Evolutionary conservation across 2,113 vertebrate genomes (phyloP), one percentile per base, ranked within the genome.

Genomic region (Ceyx melanurus): DNA sequence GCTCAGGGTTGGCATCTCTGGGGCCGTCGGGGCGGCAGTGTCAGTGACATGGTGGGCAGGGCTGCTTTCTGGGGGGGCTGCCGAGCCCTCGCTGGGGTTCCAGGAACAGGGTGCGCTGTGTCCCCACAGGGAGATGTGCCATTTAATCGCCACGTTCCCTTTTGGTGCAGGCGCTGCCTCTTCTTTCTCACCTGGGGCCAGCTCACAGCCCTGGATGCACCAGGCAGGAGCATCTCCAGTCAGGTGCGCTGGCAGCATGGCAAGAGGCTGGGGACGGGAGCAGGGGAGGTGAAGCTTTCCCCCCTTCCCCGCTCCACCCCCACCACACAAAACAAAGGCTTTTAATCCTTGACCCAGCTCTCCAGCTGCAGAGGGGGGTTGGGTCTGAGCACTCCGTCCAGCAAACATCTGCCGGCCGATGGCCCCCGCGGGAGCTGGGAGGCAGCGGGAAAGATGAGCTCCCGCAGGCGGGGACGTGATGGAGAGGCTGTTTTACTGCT

Each of bases 351-450:
- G 76, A 19, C 43, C 22, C 1, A 1, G 9, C 18, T 22, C 10
- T 11, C 25, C 5, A 43, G 88, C 75, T 13, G 10, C 1, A 9
- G 53, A 3, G 13, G n/a, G 29, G 10, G 61, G 28, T 65, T 88
- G 90, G 90, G 29, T 73, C 75, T 25, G 57, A 72, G 86, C 19
- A 14, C 89, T 94, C 64, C 13, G 14, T 92, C 56, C 93, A 82
- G 82, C 90, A 46, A 97, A 96, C 92, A 96, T 96, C 58, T 86
- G 89, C 64, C 6, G 89, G 91, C 87, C 12, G 70, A 94, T 54
- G 64, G 64, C 60, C 88, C 93, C 94, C 66, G 4, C 2, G 92
- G 90, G 92, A 97, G 85, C 64, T 6, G 28, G 61, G 78, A 92
- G 81, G 23, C 86, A 95, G 70, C 64, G n/a, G 94, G 93, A 96